A percentile compares a stretch with the other conserved stretches of the same genome.
phyloP scores from a whole-genome alignment of 1,140 invertebrate genomes.

The Campoletis sonorensis region DNA sequence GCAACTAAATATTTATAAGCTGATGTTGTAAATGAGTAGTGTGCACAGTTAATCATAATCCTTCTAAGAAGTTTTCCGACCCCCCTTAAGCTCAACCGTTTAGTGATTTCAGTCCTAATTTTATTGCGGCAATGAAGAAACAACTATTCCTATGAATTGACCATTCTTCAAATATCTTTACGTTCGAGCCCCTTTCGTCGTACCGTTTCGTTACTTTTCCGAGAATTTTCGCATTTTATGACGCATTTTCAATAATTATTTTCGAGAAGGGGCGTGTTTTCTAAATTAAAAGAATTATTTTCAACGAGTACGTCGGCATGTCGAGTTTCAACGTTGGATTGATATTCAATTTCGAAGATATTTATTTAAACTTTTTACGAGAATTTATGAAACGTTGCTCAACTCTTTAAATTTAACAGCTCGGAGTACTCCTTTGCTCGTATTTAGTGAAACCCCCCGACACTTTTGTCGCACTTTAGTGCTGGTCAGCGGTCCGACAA shows the following conservation, averaged over 20 bases:
- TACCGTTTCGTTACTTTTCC: not conserved
- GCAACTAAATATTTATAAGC: not conserved
- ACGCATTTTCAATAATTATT: not conserved
- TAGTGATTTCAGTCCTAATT: constrained; percentile 19
- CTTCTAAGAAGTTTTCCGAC: constrained; percentile 45
- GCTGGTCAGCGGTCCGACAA: not conserved
- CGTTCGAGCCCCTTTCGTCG: not conserved
- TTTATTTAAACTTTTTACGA: too few relatives aligned
- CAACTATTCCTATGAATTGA: not conserved
- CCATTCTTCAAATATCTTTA: not conserved
- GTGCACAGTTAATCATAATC: constrained; percentile 37
- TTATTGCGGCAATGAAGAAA: constrained; percentile 62
- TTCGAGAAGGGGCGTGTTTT: not conserved
- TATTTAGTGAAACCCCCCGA: too few relatives aligned
- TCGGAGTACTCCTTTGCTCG: too few relatives aligned
- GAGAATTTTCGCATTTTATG: constrained; percentile 20
- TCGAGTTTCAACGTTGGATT: too few relatives aligned
- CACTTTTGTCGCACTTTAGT: not conserved
- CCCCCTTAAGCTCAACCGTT: constrained; percentile 19
- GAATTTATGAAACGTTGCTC: too few relatives aligned
- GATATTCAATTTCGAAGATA: too few relatives aligned
- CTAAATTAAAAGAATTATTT: too few relatives aligned
- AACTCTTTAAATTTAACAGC: too few relatives aligned
- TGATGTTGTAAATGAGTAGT: not conserved
- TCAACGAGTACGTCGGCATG: too few relatives aligned